Evolutionary conservation across 2,888 invertebrate species (phyloP).

Genomic region (Erebia palarica): DNA sequence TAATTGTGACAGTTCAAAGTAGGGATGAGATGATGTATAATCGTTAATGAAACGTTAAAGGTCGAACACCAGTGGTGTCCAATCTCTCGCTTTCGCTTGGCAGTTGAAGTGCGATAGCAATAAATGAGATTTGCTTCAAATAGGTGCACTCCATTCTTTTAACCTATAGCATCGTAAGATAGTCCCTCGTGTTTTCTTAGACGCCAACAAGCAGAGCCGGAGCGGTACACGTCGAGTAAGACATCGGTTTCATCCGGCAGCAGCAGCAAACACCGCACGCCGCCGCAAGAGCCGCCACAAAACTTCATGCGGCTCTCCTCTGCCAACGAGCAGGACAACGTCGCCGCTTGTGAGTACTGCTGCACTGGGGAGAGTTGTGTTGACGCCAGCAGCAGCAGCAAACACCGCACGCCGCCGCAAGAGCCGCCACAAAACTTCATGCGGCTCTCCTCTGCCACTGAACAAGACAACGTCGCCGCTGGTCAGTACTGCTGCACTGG

Average conservation of each 20-base stretch:
- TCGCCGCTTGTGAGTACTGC: slow-evolving; percentile 58
- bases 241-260: slow-evolving; percentile 68
- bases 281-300: slow-evolving; percentile 62
- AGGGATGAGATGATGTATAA: too few species aligned
- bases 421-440: too few species aligned
- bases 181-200: slow-evolving; percentile 45
- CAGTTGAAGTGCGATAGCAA: too few species aligned
- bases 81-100: too few species aligned
- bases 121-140: too few species aligned
- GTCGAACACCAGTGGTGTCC: too few species aligned
- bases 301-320: slow-evolving; percentile 69
- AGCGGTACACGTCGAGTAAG: slow-evolving; percentile 71
- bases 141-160: not conserved
- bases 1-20: too few species aligned
- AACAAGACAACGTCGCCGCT: too few species aligned
- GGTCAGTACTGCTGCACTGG: too few species aligned
- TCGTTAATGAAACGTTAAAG: too few species aligned
- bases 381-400: not conserved
- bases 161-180: not conserved
- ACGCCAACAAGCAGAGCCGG: slow-evolving; percentile 77
- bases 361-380: not conserved
- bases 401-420: too few species aligned
- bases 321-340: slow-evolving; percentile 71
- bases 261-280: slow-evolving; percentile 65
- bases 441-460: too few species aligned